Evolutionary conservation across 92 coral and sea anemone genomes (phyloP), one percentile per base, ranked within the genome.

Genomic region (Plumapathes pennacea): DNA sequence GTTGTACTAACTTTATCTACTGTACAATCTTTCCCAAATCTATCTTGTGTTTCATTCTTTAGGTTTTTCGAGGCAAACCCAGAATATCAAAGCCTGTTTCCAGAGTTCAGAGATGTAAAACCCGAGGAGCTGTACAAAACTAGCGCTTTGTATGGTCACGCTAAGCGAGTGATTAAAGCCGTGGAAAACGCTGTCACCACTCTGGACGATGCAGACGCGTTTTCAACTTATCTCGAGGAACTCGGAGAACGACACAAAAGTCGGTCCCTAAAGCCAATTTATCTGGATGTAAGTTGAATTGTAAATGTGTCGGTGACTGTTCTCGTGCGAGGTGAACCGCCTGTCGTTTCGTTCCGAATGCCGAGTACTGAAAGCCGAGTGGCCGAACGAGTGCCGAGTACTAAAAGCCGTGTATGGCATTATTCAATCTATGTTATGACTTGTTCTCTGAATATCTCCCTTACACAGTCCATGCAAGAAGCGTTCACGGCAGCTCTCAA

Each of bases 81-180:
- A 2, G 85, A 81, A 12, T 71, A 62, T 65, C 97, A 85, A 54
- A 81, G 50, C 37, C 64, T 85, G 17, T 89, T 89, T 37, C 97
- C 97, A 8, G 89, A 89, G 51, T 89, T 89, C 62, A 78, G 72
- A 46, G 80, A 76, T 17, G 67, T 77, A 10, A 67, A 50, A 15
- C 64, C 69, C 5, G 48, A 66, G 14, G 82, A 85, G 17, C 76
- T 89, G 2, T 72, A 85, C 32, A 72, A 78, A 23, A 84, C 86
- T 2, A 75, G 43, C 10, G 77, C 85, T 3, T 26, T 89, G 11
- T 63, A 81, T 46, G 94, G 97, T 9, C 97, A 89, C 57, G 83
- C 86, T 1, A 85, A 85, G 46, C 89, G 97, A 13, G 77, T 85
- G 10, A 77, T 89, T 83, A 89, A 87, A 47, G 97, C 94, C 6